These are phyloP conservation scores for Gyrodactylus bullatarudis DNA, from an alignment of 1,140 invertebrate genomes.

Conservation along the genomic window DNA sequence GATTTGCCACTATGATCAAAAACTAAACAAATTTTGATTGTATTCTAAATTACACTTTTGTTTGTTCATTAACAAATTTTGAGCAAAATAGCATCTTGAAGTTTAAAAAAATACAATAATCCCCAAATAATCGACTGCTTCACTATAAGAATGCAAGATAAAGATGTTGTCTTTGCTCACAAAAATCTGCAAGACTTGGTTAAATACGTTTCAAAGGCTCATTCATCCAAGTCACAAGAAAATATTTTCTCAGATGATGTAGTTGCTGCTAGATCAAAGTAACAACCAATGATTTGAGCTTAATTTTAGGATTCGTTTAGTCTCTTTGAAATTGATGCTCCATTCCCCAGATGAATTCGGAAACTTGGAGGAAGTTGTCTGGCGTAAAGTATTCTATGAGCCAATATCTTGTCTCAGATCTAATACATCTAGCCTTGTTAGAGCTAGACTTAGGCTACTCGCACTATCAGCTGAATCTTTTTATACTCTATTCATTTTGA, in stretches of 20 bases:
- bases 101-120: too few species aligned
- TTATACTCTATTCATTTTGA: neutral
- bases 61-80: too few species aligned
- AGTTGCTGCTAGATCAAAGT: neutral
- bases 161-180: neutral
- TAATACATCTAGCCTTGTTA: neutral
- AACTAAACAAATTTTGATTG: too few species aligned
- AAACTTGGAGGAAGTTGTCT: neutral
- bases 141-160: neutral
- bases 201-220: neutral
- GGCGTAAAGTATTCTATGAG: neutral
- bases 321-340: neutral
- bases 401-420: neutral
- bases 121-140: neutral
- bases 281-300: neutral
- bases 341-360: neutral
- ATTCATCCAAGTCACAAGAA: neutral
- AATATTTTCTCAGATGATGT: neutral
- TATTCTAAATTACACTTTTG: too few species aligned
- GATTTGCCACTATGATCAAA: too few species aligned
- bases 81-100: too few species aligned
- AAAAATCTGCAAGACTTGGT: neutral
- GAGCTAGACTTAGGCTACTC: neutral
- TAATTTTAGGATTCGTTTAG: neutral
- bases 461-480: neutral